Evolutionary conservation across 2,888 invertebrate genomes (phyloP), one percentile per base, ranked within the genome.

Genomic region (Athalia circularis): DNA sequence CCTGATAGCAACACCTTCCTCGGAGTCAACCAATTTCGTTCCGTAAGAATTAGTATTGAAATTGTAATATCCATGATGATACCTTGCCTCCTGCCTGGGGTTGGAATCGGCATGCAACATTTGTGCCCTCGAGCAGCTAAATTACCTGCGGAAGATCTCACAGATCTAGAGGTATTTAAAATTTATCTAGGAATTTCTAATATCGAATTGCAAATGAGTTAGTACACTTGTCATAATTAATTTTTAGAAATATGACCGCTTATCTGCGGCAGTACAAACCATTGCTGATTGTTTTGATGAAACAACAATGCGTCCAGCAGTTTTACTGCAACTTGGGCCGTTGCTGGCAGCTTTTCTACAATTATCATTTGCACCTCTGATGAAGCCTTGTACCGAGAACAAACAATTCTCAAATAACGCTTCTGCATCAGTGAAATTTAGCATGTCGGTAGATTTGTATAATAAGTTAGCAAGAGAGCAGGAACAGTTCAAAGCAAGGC

Each of bases 331-430:
- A 74, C 29, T 90, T 9, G 86, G 86, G 48, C 81, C 86, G 5
- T 91, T 95, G 82, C 89, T 96, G 74, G 94, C 94, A 78, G 93
- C 93, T 3, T 89, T 95, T 48, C 93, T 95, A 83, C 96, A 96
- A 89, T 90, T 96, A 70, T 91, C 93, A 47, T 93, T 93, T 91
- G 94, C 94, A 57, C 94, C 94, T 6, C 86, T 95, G 52, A 93
- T 92, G 80, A 93, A 94, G 89, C 94, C 95, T 78, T 76, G 80
- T 50, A 48, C 59, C 61, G 65, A 59, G 48, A 15, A 45, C 29
- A 54, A 62, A 8, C 47, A 57, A 52, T 4, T 8, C 5, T 47
- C 68, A n/a, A n/a, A 48, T 7, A 81, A 79, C 50, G 79, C 84
- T 45, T 59, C 47, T 15, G 59, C 5, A 43, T 50, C 3, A 13